A percentile compares a stretch with the other conserved stretches of the same genome.
These are phyloP conservation scores for Cosmopolites sordidus DNA, from an alignment of 2,888 invertebrate genomes.

Conservation along the genomic window DNA sequence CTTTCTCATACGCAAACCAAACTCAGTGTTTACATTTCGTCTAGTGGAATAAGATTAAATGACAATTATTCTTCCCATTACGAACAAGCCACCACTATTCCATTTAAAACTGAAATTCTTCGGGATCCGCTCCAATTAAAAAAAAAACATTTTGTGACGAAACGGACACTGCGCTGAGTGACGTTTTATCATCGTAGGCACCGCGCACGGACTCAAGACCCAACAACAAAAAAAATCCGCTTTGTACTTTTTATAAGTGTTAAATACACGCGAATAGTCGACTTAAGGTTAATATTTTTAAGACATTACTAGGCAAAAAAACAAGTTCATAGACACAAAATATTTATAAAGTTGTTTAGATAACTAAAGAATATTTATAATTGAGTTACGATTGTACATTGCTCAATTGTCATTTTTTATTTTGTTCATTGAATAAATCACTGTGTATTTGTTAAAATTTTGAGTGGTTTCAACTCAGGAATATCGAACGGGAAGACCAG, in stretches of 20 bases:
- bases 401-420: conserved; percentile 44
- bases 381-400: conserved; percentile 46
- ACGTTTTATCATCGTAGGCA: conserved; percentile 24
- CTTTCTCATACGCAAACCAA: too few species aligned
- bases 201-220: conserved; percentile 24
- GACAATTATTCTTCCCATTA: too few species aligned
- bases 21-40: too few species aligned
- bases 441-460: conserved; percentile 26
- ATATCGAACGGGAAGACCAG: conserved; percentile 3
- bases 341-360: conserved; percentile 43
- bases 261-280: conserved; percentile 38
- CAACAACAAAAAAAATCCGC: conserved; percentile 34
- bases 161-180: conserved; percentile 27
- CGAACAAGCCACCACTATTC: too few species aligned
- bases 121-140: background rate
- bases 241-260: conserved; percentile 49
- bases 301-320: conserved; percentile 37
- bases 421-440: conserved; percentile 35
- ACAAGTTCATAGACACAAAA: conserved; percentile 31
- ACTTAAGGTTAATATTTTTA: conserved; percentile 47
- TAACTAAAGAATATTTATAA: conserved; percentile 43
- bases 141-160: conserved; percentile 14
- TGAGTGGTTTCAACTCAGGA: conserved; percentile 16
- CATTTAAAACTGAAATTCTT: too few species aligned
- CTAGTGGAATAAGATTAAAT: too few species aligned